phyloP scores from a whole-genome alignment of 35 echinoderm and acorn worm species.

The Eucidaris tribuloides region DNA sequence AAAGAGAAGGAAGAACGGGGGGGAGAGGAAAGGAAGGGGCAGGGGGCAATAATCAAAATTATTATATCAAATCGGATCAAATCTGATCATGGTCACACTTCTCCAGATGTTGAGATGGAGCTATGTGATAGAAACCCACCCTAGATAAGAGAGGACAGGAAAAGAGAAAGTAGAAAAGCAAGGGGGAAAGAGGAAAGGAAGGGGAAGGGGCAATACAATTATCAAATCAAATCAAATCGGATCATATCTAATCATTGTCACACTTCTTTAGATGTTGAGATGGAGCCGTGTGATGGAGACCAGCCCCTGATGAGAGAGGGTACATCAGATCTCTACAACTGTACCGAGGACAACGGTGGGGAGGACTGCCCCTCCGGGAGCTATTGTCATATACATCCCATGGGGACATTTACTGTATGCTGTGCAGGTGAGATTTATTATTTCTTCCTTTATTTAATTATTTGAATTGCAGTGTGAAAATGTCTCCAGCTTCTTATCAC shows the following conservation, averaged over 20 bases:
- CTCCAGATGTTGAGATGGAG: constrained; percentile 55
- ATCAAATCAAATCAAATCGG: too few species aligned
- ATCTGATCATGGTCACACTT: too few species aligned
- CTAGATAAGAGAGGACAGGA: constrained; percentile 13
- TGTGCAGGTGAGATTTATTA: constrained; percentile 65
- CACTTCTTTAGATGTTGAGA: constrained; percentile 51
- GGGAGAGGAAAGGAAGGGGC: too few species aligned
- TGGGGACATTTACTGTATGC: constrained; percentile 74
- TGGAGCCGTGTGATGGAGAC: constrained; percentile 90
- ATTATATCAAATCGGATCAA: too few species aligned
- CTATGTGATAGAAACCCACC: constrained; percentile 78
- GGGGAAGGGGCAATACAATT: too few species aligned
- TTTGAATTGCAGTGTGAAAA: too few species aligned
- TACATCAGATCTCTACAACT: constrained; percentile 44
- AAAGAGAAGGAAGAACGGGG: too few species aligned
- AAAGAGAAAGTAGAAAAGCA: too few species aligned
- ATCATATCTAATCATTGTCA: too few species aligned
- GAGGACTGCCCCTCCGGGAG: constrained; percentile 87
- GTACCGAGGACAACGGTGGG: constrained; percentile 37
- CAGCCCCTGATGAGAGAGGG: constrained; percentile 42
- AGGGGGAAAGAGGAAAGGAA: too few species aligned
- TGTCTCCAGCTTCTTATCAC: too few species aligned
- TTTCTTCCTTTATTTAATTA: background rate
- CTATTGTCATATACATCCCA: constrained; percentile 87
- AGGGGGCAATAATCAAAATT: too few species aligned